Evolutionary conservation across 2,888 invertebrate species (phyloP).

Genomic region (Ctena decussata): DNA sequence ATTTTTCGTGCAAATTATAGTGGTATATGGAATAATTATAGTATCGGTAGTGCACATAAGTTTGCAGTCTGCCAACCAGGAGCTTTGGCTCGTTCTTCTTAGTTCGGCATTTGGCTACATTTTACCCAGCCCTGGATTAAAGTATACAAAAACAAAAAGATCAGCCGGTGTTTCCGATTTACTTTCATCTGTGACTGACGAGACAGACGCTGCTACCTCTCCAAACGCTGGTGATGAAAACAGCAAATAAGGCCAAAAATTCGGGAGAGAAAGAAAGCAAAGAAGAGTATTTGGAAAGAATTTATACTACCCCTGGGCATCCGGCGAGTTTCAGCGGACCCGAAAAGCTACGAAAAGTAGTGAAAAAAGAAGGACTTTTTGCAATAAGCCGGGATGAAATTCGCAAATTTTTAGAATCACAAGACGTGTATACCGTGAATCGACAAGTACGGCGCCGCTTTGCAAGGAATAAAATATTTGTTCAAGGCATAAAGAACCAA

Average conservation of each 20-base stretch:
- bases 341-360: too few relatives aligned
- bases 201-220: too few relatives aligned
- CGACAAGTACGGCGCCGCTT: background rate
- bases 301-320: background rate
- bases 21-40: background rate
- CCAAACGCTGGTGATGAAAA: too few relatives aligned
- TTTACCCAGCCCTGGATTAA: background rate
- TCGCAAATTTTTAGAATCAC: background rate
- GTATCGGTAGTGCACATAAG: background rate
- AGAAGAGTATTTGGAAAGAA: background rate
- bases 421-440: background rate
- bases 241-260: too few relatives aligned
- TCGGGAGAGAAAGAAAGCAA: background rate
- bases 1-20: background rate
- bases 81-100: background rate
- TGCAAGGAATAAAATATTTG: background rate
- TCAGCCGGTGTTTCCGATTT: too few relatives aligned
- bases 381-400: background rate
- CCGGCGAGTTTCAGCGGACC: background rate
- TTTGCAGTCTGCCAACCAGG: background rate
- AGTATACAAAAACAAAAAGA: background rate
- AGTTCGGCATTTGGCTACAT: background rate
- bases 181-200: too few relatives aligned
- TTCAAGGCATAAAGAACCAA: background rate
- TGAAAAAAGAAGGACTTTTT: background rate